These are phyloP conservation scores for Araneus ventricosus DNA, from an alignment of 1,140 invertebrate species.

Conservation along the genomic window DNA sequence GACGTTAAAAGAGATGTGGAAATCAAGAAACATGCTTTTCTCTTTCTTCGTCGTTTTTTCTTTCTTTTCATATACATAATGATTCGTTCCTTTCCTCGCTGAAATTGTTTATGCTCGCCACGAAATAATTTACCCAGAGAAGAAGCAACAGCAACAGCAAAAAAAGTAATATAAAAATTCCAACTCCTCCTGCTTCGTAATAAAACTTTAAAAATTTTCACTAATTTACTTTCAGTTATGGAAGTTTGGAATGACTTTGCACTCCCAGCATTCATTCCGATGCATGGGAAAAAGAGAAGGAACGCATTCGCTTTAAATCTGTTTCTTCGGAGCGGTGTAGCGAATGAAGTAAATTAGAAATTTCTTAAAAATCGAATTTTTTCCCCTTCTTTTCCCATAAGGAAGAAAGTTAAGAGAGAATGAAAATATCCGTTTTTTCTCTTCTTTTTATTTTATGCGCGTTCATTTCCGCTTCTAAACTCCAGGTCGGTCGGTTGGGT, in stretches of 20 bases:
- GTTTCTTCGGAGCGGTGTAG: not conserved
- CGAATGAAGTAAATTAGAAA: slow-evolving; percentile 55
- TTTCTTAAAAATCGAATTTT: slow-evolving; percentile 45
- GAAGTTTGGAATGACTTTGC: slow-evolving; percentile 35
- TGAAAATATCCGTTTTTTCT: slow-evolving; percentile 14
- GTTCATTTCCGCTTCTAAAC: slow-evolving; percentile 39
- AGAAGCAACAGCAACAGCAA: not conserved
- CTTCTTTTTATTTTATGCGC: slow-evolving; percentile 14
- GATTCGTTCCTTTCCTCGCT: not conserved
- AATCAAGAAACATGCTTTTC: not conserved
- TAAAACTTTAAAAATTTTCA: slow-evolving; percentile 56
- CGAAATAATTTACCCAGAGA: not conserved
- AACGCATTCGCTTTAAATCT: slow-evolving; percentile 54
- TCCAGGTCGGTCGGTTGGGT: slow-evolving; percentile 9
- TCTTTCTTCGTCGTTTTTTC: not conserved
- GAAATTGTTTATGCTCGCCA: slow-evolving; percentile 42
- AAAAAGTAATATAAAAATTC: not conserved
- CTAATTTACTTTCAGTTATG: slow-evolving; percentile 61
- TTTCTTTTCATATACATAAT: not conserved
- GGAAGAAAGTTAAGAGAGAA: slow-evolving; percentile 27
- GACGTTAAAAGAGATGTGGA: not conserved
- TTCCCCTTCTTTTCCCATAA: not conserved
- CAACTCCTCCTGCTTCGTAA: slow-evolving; percentile 13
- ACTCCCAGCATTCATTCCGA: not conserved
- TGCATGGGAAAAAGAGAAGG: not conserved